phyloP scores from a whole-genome alignment of 2,797 vertebrate species.

The Scolopax rusticola region DNA sequence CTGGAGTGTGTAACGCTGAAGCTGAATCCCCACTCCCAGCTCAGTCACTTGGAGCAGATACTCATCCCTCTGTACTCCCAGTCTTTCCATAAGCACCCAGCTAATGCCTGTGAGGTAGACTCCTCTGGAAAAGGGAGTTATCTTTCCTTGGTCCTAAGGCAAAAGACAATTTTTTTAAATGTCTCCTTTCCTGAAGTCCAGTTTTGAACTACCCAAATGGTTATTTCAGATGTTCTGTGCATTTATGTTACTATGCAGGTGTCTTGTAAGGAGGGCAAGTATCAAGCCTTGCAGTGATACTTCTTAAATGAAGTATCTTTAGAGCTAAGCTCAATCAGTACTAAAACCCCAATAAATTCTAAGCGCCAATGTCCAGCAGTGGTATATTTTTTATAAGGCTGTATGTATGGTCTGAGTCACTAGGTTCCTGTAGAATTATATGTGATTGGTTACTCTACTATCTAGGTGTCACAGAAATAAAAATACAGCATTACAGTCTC shows the following conservation, averaged over 20 bases:
- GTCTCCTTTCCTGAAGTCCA: neutral
- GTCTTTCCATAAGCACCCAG: neutral
- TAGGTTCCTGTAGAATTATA: neutral
- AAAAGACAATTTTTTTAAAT: neutral
- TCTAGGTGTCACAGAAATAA: neutral
- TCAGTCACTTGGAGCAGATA: neutral
- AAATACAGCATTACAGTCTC: neutral
- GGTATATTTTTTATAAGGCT: rapidly evolving
- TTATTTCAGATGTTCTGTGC: neutral
- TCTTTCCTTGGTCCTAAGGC: neutral
- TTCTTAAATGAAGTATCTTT: neutral
- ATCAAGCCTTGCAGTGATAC: neutral
- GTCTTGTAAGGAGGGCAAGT: neutral
- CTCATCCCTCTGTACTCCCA: neutral
- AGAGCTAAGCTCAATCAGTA: neutral
- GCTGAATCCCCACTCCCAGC: neutral
- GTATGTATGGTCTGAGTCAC: neutral
- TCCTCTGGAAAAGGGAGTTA: neutral
- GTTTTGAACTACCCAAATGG: neutral
- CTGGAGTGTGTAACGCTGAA: conserved; percentile 9
- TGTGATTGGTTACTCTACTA: neutral
- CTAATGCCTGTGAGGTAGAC: neutral
- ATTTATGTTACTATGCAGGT: neutral
- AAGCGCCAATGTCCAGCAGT: neutral
- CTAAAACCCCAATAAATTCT: neutral